Evolutionary conservation across 2,113 vertebrate genomes (phyloP).

Genomic region (Pelmatolapia mariae): DNA sequence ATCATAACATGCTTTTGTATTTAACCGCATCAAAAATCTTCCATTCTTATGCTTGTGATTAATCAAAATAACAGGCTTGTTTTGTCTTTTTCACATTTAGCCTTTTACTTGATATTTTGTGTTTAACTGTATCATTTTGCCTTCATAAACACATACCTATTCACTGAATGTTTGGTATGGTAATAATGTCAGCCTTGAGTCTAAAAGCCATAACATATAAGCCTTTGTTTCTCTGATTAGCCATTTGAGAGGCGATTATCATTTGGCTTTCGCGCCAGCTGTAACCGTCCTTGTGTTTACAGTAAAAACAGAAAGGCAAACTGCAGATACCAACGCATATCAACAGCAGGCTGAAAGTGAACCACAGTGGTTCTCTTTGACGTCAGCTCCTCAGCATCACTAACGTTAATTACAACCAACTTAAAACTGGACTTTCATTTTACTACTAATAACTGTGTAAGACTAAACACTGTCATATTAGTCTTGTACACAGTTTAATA

Average conservation of each 20-base stretch:
- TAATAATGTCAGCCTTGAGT: background rate
- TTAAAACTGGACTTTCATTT: background rate
- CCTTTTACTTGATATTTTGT: background rate
- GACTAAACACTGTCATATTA: background rate
- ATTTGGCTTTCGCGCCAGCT: background rate
- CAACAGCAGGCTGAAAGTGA: background rate
- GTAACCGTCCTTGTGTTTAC: conserved; percentile 9
- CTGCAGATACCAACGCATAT: background rate
- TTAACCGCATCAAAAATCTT: background rate
- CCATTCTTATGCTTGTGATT: background rate
- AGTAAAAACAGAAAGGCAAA: conserved; percentile 29
- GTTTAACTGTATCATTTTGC: background rate
- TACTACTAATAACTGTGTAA: background rate
- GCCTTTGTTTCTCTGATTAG: background rate
- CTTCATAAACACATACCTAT: background rate
- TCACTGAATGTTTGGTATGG: background rate
- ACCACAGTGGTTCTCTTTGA: background rate
- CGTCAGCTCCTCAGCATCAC: background rate
- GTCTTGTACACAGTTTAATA: background rate
- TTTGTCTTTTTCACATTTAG: background rate
- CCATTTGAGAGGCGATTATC: background rate
- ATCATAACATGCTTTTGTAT: background rate
- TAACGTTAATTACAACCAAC: background rate
- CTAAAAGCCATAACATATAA: background rate
- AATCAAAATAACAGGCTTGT: background rate